These are phyloP conservation scores for Orchestia grillus DNA, from an alignment of 1,140 invertebrate species.

Conservation along the genomic window DNA sequence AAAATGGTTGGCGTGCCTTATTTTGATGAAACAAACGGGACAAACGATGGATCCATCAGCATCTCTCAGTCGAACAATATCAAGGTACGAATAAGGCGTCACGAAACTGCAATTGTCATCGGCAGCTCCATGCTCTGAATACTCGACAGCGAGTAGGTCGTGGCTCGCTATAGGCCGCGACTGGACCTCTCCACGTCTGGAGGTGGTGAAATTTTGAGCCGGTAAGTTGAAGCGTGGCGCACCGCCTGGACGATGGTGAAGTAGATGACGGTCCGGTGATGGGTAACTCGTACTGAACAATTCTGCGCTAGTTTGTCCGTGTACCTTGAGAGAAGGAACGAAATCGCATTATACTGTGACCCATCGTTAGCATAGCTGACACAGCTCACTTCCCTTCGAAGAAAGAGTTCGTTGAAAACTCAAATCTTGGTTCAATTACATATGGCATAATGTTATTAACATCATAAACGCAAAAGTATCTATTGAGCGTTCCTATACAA, in stretches of 20 bases:
- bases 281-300: background rate
- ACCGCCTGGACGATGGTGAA: background rate
- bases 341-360: background rate
- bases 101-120: slow-evolving; percentile 34
- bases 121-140: background rate
- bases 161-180: background rate
- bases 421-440: background rate
- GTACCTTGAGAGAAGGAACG: slow-evolving; percentile 31
- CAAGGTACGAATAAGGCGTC: slow-evolving; percentile 19
- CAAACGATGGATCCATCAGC: slow-evolving; percentile 60
- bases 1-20: slow-evolving; percentile 61
- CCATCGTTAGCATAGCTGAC: background rate
- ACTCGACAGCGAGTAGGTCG: background rate
- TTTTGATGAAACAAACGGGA: slow-evolving; percentile 66
- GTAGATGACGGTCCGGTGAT: background rate
- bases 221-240: background rate
- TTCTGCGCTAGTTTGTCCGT: slow-evolving; percentile 39
- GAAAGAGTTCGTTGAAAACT: background rate
- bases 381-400: slow-evolving; percentile 56
- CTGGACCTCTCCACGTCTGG: background rate
- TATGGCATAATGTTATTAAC: background rate
- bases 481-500: background rate
- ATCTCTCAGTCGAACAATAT: background rate
- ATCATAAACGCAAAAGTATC: background rate
- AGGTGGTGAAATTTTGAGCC: background rate